Base-by-base conservation (phyloP, 2,113 vertebrate genomes). In the Poeciliopsis occidentalis region DNA sequence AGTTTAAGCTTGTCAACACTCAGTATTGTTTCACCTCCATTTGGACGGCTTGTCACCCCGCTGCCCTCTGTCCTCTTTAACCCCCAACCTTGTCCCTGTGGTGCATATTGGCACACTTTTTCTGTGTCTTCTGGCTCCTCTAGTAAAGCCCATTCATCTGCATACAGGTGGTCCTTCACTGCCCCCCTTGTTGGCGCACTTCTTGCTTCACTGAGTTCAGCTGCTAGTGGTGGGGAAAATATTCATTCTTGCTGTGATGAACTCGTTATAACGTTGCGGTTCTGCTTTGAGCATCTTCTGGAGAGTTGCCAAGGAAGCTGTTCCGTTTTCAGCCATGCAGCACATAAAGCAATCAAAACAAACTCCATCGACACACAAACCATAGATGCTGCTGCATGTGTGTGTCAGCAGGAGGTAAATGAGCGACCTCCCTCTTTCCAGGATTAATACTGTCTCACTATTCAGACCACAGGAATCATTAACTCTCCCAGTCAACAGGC, bases 151-250 rank as follows among this genome's bases (percentile, higher is more conserved):
- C 80, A 82, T 87, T 89, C 88, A 93, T 94, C 92, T 91, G 81
- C 92, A 92, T 93, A 93, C 91, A 94, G 94, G 94, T 94, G 94
- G 92, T 78, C 83, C 69, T 41, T 65, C 60, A 39, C 73, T 62
- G 81, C 27, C 60, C 60, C 54, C 54, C 37, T 34, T 65, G 32
- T 39, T 77, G 87, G 68, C 90, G 90, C 86, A 85, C 91, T 89
- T 88, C 75, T 57, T 78, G 75, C 69, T 83, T 67, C 81, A 85
- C 44, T 57, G 17, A 32, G 60, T 82, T 84, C 39, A 73, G 24
- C 31, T 37, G 54, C 64, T 3, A 0, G 79, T 12, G n/a, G 71
- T 62, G 8, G 69, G 47, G 4, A 10, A 37, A 22, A 11, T 17
- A 34, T 4, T 69, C 34, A n/a, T 62, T 51, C 69, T 62, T 63